A percentile compares a stretch with the other conserved stretches of the same genome.
phyloP scores from a whole-genome alignment of 2,113 vertebrate species.

The Dipodomys ordii region DNA sequence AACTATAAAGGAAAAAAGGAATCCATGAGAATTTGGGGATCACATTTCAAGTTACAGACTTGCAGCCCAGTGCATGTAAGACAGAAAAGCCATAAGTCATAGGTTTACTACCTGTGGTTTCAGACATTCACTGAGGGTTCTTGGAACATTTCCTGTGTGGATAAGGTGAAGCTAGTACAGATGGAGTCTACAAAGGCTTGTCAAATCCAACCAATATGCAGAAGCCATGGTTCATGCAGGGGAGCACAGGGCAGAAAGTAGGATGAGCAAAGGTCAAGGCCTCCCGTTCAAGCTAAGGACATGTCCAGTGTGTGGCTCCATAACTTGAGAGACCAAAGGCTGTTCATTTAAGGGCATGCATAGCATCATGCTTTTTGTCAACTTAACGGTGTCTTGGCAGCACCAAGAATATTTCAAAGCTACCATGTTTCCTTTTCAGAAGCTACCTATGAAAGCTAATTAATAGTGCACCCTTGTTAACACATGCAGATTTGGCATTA shows the following conservation, averaged over 20 bases:
- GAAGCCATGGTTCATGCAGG: background rate
- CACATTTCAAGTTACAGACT: background rate
- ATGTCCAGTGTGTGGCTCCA: conserved; percentile 50
- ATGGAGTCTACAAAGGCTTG: background rate
- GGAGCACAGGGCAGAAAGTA: background rate
- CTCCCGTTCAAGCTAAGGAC: background rate
- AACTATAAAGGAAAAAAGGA: background rate
- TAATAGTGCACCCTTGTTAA: conserved; percentile 85
- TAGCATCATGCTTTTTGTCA: conserved; percentile 84
- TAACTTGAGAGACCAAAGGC: conserved; percentile 75
- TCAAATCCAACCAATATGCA: background rate
- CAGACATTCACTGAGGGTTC: background rate
- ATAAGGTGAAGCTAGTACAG: too few species aligned
- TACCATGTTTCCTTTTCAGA: conserved; percentile 81
- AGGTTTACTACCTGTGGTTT: background rate
- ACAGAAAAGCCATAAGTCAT: background rate
- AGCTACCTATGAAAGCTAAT: conserved; percentile 85
- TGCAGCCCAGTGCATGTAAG: background rate
- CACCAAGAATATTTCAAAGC: conserved; percentile 72
- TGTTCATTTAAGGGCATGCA: conserved; percentile 78
- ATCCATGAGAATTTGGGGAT: background rate
- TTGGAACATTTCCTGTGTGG: background rate
- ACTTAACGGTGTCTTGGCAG: conserved; percentile 79
- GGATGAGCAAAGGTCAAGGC: background rate
- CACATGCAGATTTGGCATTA: conserved; percentile 87